Conservation (phyloP, 2,797 vertebrate species). For the Diplodus sargus region DNA sequence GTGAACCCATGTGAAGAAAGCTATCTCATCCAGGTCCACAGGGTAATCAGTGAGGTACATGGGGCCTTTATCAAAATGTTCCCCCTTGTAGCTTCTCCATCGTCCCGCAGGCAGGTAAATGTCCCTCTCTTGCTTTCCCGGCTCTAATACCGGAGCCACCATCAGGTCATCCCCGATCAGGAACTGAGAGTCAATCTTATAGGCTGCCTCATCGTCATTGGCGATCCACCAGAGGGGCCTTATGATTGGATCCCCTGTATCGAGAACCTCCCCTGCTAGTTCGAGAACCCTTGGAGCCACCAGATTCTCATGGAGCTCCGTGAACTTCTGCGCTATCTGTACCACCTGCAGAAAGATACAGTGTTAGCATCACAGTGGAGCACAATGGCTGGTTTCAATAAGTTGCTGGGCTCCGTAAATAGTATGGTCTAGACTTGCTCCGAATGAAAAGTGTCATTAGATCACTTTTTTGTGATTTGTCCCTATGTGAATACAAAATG, state of each 20-base stretch:
- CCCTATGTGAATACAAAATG: no score
- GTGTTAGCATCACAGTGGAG: neutral
- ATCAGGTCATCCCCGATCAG: slow-evolving; percentile 94
- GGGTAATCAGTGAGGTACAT: slow-evolving; percentile 91
- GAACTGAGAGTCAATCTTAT: slow-evolving; percentile 95
- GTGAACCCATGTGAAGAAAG: slow-evolving; percentile 87
- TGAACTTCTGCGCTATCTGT: slow-evolving; percentile 91
- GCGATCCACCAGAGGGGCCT: slow-evolving; percentile 98
- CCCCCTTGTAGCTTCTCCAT: slow-evolving; percentile 94
- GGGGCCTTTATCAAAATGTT: slow-evolving; percentile 90
- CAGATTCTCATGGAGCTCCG: slow-evolving; percentile 87
- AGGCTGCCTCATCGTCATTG: slow-evolving; percentile 87
- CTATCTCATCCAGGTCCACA: slow-evolving; percentile 91
- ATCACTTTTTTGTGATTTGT: no score
- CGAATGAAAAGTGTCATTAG: no score
- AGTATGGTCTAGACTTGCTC: no score
- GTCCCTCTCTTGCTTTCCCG: slow-evolving; percentile 93
- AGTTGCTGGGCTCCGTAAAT: no score
- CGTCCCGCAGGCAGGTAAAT: slow-evolving; percentile 93
- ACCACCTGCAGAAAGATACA: slow-evolving; percentile 80
- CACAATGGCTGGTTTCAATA: no score
- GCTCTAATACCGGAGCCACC: slow-evolving; percentile 94
- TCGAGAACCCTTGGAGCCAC: slow-evolving; percentile 92
- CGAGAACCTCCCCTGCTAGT: slow-evolving; percentile 88
- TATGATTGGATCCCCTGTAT: slow-evolving; percentile 93